Conservation (phyloP, 2,113 vertebrate genomes). For the Tursiops truncatus region DNA sequence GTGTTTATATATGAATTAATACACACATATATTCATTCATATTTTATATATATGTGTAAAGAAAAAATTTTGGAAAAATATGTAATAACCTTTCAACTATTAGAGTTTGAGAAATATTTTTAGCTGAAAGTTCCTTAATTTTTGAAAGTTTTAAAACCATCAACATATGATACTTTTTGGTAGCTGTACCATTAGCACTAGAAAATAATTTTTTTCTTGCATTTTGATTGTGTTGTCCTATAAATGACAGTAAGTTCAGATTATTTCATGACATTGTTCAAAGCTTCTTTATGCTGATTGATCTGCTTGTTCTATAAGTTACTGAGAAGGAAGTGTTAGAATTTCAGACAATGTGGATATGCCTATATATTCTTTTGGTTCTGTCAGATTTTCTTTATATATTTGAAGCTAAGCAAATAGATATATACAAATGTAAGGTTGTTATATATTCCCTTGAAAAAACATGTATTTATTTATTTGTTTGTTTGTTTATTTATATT, state of each 20-base stretch:
- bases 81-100: not conserved
- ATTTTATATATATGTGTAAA: not conserved
- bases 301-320: not conserved
- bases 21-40: not conserved
- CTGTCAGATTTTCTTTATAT: not conserved
- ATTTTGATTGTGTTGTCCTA: not conserved
- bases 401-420: not conserved
- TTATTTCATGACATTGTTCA: not conserved
- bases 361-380: not conserved
- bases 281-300: not conserved
- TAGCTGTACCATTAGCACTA: not conserved
- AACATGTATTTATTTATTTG: not conserved
- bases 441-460: not conserved
- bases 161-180: not conserved
- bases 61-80: not conserved
- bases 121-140: not conserved
- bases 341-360: not conserved
- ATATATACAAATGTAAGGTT: not conserved
- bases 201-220: not conserved
- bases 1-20: not conserved
- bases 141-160: not conserved
- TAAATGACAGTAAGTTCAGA: not conserved
- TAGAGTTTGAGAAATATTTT: not conserved
- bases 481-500: not conserved
- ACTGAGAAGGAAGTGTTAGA: not conserved